Conservation (phyloP, 2,113 vertebrate species). For the Setophaga coronata region DNA sequence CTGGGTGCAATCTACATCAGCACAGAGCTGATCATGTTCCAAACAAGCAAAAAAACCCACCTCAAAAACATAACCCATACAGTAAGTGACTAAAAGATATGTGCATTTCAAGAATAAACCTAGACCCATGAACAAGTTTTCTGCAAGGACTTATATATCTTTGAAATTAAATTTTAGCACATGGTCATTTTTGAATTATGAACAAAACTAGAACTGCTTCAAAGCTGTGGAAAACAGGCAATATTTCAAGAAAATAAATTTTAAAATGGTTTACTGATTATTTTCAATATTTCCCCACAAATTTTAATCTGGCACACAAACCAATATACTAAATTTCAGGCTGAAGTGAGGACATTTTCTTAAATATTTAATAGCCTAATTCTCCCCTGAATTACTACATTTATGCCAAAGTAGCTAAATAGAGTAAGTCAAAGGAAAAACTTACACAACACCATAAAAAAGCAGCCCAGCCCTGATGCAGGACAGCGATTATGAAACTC, state of each 20-base stretch:
- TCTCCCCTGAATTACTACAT: constrained; percentile 17
- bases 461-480: background rate
- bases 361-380: constrained; percentile 46
- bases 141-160: constrained; percentile 26
- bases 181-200: background rate
- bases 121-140: background rate
- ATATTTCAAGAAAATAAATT: constrained; percentile 16
- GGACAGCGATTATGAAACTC: background rate
- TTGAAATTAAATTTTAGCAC: constrained; percentile 32
- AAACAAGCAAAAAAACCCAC: background rate
- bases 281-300: background rate
- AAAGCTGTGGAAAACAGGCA: background rate
- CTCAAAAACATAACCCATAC: background rate
- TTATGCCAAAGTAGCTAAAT: constrained; percentile 12
- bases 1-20: background rate
- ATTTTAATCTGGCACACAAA: background rate
- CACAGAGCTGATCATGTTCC: background rate
- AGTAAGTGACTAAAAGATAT: background rate
- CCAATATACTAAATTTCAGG: constrained; percentile 11
- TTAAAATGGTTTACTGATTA: constrained; percentile 1
- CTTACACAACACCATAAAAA: background rate
- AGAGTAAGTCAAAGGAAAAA: constrained; percentile 8
- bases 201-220: constrained; percentile 5
- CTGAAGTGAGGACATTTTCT: constrained; percentile 19
- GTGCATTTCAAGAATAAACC: background rate